Percentiles rank a stretch among this genome's conserved stretches.
Evolutionary conservation across 2,113 vertebrate genomes (phyloP).

Genomic region (Gnathonemus echidnorhynchus): DNA sequence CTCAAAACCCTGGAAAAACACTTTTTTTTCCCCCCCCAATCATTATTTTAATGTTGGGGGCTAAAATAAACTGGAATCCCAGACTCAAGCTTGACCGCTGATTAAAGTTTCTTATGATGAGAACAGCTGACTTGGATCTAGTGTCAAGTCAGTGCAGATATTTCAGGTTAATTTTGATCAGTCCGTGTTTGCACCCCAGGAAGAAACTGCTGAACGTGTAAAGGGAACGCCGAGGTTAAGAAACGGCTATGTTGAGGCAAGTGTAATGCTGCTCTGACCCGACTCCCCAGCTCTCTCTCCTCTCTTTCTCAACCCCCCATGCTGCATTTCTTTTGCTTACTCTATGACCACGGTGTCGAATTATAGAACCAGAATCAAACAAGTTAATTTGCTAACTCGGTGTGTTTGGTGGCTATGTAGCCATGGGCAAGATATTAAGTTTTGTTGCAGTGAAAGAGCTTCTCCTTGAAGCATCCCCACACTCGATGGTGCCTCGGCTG

Average conservation of each 20-base stretch:
- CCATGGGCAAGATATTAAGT: slow-evolving; percentile 60
- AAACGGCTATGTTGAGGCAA: neutral
- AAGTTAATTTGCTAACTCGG: slow-evolving; percentile 56
- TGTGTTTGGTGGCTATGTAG: slow-evolving; percentile 48
- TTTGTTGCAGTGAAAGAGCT: slow-evolving; percentile 44
- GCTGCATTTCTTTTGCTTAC: slow-evolving; percentile 35
- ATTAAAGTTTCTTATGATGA: neutral
- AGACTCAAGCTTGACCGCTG: neutral
- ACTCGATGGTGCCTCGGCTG: slow-evolving; percentile 12
- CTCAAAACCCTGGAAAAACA: neutral
- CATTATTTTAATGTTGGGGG: neutral
- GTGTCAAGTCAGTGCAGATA: neutral
- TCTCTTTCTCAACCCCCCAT: slow-evolving; percentile 23
- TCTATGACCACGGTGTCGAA: slow-evolving; percentile 42
- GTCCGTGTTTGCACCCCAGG: neutral
- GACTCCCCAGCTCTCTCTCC: neutral
- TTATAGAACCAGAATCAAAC: slow-evolving; percentile 61
- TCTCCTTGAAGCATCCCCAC: slow-evolving; percentile 48
- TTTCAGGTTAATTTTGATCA: neutral
- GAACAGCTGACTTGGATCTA: neutral
- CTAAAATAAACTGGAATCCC: neutral
- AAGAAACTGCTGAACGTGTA: neutral
- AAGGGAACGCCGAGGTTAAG: neutral
- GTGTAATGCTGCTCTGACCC: neutral
- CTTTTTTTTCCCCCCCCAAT: neutral